Base-by-base conservation (phyloP, 2,888 invertebrate species). In the Amiota minor region DNA sequence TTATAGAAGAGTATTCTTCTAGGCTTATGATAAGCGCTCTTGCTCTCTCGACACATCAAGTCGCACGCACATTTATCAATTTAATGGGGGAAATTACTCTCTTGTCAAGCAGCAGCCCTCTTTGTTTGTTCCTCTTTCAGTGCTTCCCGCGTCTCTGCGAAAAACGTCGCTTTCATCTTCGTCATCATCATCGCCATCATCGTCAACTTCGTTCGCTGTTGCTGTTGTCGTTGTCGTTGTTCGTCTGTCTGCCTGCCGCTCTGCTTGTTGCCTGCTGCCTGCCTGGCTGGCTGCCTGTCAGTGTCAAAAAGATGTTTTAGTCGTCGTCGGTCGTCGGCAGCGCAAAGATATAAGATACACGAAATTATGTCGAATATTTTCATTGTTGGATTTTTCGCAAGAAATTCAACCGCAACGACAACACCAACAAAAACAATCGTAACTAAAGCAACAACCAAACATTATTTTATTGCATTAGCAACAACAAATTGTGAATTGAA, bases 231-330 rank as follows among this genome's bases (percentile, higher is more conserved):
- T 68, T 70, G 74, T 72, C 72, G 72, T 67, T 70, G 67, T 73
- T 71, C 75, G 72, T 69, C 69, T 71, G 74, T 73, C 76, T 72
- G 35, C 35, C 6, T 35, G 35, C 6, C 35, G 53, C 53, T 18
- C 56, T 47, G 70, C 64, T 62, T 72, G 68, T 56, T 74, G 65
- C 35, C 64, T 71, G 70, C 46, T 78, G 78, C 81, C 80, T 86
- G 87, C 86, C 87, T 85, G 35, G 86, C 88, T 88, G 87, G 86
- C 85, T 81, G 87, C 85, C 85, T 88, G 89, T 89, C 88, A 89
- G 89, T 88, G 89, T 88, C 89, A 89, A 89, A 89, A 88, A 88
- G 87, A 89, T 88, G 87, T 87, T 89, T 89, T 87, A 88, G 89
- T 89, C 88, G 89, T 88, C 87, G 86, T 88, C 87, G 87, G 87